Evolutionary conservation across 2,797 vertebrate genomes (phyloP), one percentile per base, ranked within the genome.

Genomic region (Garrulus glandarius): DNA sequence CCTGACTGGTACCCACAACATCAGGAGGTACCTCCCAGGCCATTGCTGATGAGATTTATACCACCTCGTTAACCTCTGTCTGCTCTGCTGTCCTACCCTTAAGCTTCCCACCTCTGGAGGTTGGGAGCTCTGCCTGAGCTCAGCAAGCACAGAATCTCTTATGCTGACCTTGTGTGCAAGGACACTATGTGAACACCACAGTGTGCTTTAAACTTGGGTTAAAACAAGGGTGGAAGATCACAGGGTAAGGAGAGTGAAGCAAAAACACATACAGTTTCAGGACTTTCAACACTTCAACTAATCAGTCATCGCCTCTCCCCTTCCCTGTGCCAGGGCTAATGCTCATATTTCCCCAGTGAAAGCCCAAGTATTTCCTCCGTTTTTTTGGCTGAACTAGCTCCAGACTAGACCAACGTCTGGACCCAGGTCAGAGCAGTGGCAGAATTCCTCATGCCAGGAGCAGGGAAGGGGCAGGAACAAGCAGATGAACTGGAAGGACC

Each of bases 341-440:
- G 24, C 18, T 69, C 14, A 0, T 1, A 5, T 32, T 26, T 60
- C 22, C 39, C 18, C 21, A 18, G n/a, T 43, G 70, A 55, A 75
- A 64, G 22, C 22, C 20, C 4, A 36, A 21, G 15, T 5, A 23
- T 12, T 21, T 41, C 18, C 43, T 41, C 55, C 7, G 3, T 1
- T 0, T 27, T 85, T 44, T 46, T 0, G 1, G 47, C 64, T 30
- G 36, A 71, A 41, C 15, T n/a, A n/a, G n/a, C n/a, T n/a, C n/a
- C n/a, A n/a, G n/a, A n/a, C n/a, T 57, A 47, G 32, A 29, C 15
- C 20, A 18, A 1, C 3, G 6, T 57, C 57, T n/a, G 21, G 32
- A 36, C 34, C 36, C 37, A 22, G 30, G 44, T 36, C 27, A 24
- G 37, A 59, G 39, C 1, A 17, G 49, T 3, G 4, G 44, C 75